phyloP scores from a whole-genome alignment of 2,797 vertebrate genomes.

The Acestrorhynchus altus region DNA sequence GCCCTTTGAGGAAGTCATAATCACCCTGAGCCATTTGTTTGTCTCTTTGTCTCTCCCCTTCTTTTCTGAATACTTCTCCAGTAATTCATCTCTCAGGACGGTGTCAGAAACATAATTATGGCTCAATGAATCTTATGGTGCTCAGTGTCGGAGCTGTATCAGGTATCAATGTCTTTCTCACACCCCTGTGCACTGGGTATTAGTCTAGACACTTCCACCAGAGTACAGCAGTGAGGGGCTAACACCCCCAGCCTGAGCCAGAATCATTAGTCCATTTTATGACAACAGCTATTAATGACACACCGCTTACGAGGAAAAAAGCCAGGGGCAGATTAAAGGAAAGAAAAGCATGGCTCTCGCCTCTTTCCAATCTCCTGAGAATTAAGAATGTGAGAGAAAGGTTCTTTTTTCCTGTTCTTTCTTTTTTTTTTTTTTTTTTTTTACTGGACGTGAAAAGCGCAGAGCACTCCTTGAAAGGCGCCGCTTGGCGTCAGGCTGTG shows the following conservation, averaged over 20 bases:
- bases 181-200: constrained; percentile 24
- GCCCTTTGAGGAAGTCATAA: constrained; percentile 16
- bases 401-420: constrained; percentile 41
- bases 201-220: constrained; percentile 25
- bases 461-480: neutral
- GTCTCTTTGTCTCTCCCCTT: constrained; percentile 10
- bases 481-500: constrained; percentile 51
- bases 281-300: constrained; percentile 54
- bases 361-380: constrained; percentile 54
- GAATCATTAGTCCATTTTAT: constrained; percentile 58
- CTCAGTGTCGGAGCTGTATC: constrained; percentile 7
- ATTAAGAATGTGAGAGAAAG: constrained; percentile 41
- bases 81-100: constrained; percentile 31
- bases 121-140: constrained; percentile 1
- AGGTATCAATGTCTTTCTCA: constrained; percentile 28
- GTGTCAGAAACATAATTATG: constrained; percentile 36
- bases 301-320: constrained; percentile 43
- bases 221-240: neutral
- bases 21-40: constrained; percentile 23
- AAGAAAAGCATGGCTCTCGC: constrained; percentile 42
- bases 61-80: neutral
- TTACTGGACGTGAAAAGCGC: constrained; percentile 47
- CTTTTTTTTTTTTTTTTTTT: constrained; percentile 31
- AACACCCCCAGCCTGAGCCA: constrained; percentile 3
- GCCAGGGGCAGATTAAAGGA: constrained; percentile 49